A percentile compares a stretch with the other conserved stretches of the same genome.
These are phyloP conservation scores for Seriola aureovittata DNA, from an alignment of 2,113 vertebrate species.

Conservation along the genomic window DNA sequence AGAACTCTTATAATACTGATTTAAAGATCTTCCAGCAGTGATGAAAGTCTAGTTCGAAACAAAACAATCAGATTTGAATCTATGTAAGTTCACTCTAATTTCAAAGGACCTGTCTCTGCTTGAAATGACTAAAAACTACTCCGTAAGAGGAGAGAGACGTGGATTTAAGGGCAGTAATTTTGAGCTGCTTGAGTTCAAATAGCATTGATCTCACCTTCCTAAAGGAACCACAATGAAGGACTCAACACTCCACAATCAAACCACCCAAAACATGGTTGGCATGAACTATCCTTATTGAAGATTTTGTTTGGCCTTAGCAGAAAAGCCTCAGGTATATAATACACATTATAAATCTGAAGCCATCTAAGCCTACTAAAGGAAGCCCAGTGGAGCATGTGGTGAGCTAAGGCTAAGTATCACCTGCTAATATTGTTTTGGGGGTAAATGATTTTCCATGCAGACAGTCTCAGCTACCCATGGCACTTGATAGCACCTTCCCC, in stretches of 20 bases:
- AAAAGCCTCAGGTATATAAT: not conserved
- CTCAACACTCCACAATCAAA: not conserved
- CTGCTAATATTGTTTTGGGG: conserved; percentile 33
- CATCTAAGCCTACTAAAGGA: not conserved
- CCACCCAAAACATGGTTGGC: not conserved
- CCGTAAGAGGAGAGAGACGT: not conserved
- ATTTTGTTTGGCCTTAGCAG: conserved; percentile 4
- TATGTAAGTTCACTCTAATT: not conserved
- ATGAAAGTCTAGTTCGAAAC: not conserved
- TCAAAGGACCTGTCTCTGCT: not conserved
- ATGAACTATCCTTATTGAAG: not conserved
- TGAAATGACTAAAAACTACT: not conserved
- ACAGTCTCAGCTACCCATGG: conserved; percentile 6
- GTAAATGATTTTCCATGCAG: conserved; percentile 18
- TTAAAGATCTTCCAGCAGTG: not conserved
- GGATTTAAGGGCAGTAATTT: not conserved
- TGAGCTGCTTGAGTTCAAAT: conserved; percentile 6
- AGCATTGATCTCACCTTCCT: not conserved
- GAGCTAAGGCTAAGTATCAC: not conserved
- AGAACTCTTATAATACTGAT: too few relatives aligned
- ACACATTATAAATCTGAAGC: not conserved
- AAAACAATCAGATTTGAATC: not conserved
- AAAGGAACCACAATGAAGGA: not conserved
- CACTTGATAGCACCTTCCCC: conserved; percentile 4
- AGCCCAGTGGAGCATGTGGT: not conserved